Evolutionary conservation across 2,888 invertebrate genomes (phyloP).

Genomic region (Holacanthella duospinosa): DNA sequence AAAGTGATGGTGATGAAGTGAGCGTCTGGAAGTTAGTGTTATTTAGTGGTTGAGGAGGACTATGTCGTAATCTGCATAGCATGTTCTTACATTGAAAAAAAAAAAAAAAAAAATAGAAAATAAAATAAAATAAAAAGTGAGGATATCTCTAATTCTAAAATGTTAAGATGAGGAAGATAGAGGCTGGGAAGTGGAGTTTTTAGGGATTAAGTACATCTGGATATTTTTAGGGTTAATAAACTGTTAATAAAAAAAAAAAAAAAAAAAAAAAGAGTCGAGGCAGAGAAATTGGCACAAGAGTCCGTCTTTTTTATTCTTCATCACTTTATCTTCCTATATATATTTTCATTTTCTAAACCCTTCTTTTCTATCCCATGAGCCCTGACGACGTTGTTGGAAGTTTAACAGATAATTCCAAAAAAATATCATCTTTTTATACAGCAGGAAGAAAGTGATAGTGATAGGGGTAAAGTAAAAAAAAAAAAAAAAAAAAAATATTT

Average conservation of each 20-base stretch:
- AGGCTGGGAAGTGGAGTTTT: too few species aligned
- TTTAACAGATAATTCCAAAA: too few species aligned
- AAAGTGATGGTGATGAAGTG: background rate
- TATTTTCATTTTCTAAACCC: background rate
- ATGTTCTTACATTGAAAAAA: background rate
- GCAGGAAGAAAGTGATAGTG: background rate
- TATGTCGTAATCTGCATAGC: background rate
- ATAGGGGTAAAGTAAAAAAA: background rate
- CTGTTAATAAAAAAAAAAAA: constrained; percentile 1
- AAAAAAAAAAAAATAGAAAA: too few species aligned
- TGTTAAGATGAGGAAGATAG: too few species aligned
- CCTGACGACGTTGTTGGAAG: too few species aligned
- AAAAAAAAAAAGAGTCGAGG: background rate
- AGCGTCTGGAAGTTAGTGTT: background rate
- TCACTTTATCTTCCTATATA: background rate
- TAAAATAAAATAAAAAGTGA: too few species aligned
- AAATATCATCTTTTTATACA: background rate
- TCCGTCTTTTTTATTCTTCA: constrained; percentile 3
- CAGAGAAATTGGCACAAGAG: background rate
- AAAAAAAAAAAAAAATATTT: too few species aligned
- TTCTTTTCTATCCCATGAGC: background rate
- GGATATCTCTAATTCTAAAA: too few species aligned
- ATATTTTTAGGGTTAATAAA: constrained; percentile 6
- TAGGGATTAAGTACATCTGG: constrained; percentile 2
- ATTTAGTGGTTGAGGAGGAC: background rate